These are phyloP conservation scores for Epizoanthus scotinus DNA, from an alignment of 92 coral and sea anemone genomes.

Conservation along the genomic window DNA sequence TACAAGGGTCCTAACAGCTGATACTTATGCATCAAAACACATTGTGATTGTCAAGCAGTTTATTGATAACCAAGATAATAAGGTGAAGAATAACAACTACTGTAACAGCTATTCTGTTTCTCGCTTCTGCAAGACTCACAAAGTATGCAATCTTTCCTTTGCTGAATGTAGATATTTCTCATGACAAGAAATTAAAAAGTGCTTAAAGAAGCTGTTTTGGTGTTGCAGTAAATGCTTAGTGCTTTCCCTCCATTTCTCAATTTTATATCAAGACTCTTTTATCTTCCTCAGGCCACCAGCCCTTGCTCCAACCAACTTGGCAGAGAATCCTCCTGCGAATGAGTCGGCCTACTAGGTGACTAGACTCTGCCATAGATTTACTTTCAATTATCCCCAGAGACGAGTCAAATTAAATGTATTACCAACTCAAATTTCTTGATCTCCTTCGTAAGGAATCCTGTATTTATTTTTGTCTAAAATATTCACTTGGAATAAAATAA, in stretches of 20 bases:
- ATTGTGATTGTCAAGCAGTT: background rate
- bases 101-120: too few species aligned
- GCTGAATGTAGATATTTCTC: background rate
- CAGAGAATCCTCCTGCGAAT: slow-evolving; percentile 39
- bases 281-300: slow-evolving; percentile 38
- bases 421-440: background rate
- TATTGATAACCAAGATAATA: background rate
- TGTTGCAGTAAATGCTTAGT: background rate
- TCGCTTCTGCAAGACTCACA: background rate
- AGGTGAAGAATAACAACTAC: background rate
- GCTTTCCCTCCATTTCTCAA: slow-evolving; percentile 29
- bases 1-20: background rate
- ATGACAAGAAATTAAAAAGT: background rate
- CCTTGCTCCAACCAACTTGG: slow-evolving; percentile 44
- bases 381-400: background rate
- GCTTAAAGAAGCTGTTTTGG: background rate
- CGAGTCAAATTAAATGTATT: background rate
- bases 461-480: too few species aligned
- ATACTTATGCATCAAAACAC: too few species aligned
- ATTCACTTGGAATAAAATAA: too few species aligned
- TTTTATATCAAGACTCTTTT: slow-evolving; percentile 33
- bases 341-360: slow-evolving; percentile 34
- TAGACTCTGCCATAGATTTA: background rate
- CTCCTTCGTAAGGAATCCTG: too few species aligned
- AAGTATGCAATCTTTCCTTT: background rate